A percentile compares a stretch with the other conserved stretches of the same genome.
Evolutionary conservation across 2,113 vertebrate species (phyloP).

Genomic region (Macaca fascicularis): DNA sequence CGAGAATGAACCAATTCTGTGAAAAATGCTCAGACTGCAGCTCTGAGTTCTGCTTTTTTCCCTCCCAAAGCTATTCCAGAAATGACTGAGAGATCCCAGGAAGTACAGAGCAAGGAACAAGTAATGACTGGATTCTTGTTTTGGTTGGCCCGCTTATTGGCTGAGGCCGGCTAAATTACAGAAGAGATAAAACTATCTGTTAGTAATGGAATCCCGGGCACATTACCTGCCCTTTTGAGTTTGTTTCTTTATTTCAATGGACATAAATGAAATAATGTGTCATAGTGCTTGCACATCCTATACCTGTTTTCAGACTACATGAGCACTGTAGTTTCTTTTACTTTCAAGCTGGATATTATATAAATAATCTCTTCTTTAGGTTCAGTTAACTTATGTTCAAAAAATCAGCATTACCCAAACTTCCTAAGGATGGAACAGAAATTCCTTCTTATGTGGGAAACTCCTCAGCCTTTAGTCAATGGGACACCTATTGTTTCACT

Average conservation of each 20-base stretch:
- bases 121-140: neutral
- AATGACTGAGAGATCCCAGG: neutral
- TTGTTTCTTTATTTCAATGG: neutral
- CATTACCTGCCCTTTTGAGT: neutral
- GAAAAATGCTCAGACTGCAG: neutral
- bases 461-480: neutral
- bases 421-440: neutral
- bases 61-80: neutral
- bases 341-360: neutral
- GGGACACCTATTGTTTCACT: neutral
- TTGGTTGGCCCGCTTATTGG: neutral
- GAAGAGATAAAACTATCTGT: neutral
- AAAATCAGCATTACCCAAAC: neutral
- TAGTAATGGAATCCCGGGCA: neutral
- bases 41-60: neutral
- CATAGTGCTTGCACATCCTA: neutral
- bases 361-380: neutral
- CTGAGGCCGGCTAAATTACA: neutral
- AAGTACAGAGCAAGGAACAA: neutral
- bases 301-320: neutral
- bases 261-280: neutral
- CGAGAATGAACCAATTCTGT: neutral
- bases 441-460: neutral
- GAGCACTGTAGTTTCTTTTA: neutral
- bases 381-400: neutral